Conservation (phyloP, 2,888 invertebrate species). For the Perithous albicinctus region DNA sequence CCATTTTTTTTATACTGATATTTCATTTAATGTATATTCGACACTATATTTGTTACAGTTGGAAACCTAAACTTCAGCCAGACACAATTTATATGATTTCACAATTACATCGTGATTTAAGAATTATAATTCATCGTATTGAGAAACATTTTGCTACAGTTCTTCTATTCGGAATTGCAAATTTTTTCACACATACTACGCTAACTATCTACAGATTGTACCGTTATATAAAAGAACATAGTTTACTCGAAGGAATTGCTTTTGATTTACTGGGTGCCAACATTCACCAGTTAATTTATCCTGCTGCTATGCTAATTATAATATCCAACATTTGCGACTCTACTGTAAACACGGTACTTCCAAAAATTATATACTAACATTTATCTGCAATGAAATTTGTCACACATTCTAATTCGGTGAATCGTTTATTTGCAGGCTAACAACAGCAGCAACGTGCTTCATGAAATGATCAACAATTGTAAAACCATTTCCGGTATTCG, state of each 20-base stretch:
- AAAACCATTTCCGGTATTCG: neutral
- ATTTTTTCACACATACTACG: neutral
- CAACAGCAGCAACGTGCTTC: constrained; percentile 39
- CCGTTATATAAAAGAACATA: neutral
- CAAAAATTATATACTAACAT: neutral
- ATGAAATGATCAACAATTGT: constrained; percentile 10
- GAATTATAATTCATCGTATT: constrained; percentile 8
- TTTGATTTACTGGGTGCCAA: neutral
- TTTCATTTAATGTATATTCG: too few relatives aligned
- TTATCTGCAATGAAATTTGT: neutral
- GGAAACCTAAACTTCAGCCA: neutral
- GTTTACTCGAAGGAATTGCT: neutral
- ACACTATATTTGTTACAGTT: constrained; percentile 10
- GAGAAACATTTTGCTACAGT: constrained; percentile 33
- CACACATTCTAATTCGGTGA: neutral
- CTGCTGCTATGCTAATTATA: neutral
- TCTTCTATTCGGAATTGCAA: constrained; percentile 15
- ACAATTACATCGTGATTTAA: constrained; percentile 44
- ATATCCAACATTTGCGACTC: constrained; percentile 47
- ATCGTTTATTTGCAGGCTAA: constrained; percentile 42
- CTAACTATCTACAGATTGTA: neutral
- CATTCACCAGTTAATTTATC: neutral
- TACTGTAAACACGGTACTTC: constrained; percentile 33
- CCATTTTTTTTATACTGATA: too few relatives aligned
- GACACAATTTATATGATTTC: constrained; percentile 12